Evolutionary conservation across 1,140 invertebrate species (phyloP).

Genomic region (Akabosia matsudoensis): DNA sequence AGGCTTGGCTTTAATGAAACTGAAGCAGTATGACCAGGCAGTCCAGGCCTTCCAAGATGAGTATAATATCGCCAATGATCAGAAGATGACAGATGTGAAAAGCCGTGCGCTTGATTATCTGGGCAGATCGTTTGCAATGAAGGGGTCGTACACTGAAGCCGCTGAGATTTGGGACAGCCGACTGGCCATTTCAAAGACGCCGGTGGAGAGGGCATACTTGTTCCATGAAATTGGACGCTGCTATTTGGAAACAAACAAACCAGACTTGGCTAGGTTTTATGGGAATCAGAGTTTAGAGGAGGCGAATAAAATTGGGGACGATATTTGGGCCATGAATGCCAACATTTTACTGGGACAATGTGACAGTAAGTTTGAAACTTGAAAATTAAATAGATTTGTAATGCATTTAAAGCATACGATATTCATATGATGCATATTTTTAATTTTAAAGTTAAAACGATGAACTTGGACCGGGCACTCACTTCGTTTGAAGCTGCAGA

Average conservation of each 20-base stretch:
- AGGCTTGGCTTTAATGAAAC: slow-evolving; percentile 39
- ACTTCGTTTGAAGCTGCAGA: slow-evolving; percentile 36
- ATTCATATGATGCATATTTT: slow-evolving; percentile 2
- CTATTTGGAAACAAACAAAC: slow-evolving; percentile 43
- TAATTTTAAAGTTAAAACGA: slow-evolving; percentile 36
- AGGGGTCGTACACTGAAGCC: slow-evolving; percentile 41
- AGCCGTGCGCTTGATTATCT: slow-evolving; percentile 39
- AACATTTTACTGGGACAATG: slow-evolving; percentile 41
- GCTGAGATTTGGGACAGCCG: slow-evolving; percentile 43
- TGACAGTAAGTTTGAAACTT: slow-evolving; percentile 35
- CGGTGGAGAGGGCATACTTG: slow-evolving; percentile 43
- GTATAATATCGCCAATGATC: slow-evolving; percentile 31
- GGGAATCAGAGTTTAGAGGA: slow-evolving; percentile 41
- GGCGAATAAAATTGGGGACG: slow-evolving; percentile 40
- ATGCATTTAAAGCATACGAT: slow-evolving; percentile 1
- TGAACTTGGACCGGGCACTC: slow-evolving; percentile 31
- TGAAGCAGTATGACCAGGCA: slow-evolving; percentile 40
- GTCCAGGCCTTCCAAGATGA: slow-evolving; percentile 41
- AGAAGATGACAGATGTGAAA: slow-evolving; percentile 41
- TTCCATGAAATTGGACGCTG: slow-evolving; percentile 46
- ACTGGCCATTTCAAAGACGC: slow-evolving; percentile 36
- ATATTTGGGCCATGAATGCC: slow-evolving; percentile 46
- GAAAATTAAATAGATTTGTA: not conserved
- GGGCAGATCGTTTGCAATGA: slow-evolving; percentile 36
- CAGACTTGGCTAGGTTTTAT: slow-evolving; percentile 42